Evolutionary conservation across 2,888 invertebrate genomes (phyloP), one percentile per base, ranked within the genome.

Genomic region (Mythimna loreyi): DNA sequence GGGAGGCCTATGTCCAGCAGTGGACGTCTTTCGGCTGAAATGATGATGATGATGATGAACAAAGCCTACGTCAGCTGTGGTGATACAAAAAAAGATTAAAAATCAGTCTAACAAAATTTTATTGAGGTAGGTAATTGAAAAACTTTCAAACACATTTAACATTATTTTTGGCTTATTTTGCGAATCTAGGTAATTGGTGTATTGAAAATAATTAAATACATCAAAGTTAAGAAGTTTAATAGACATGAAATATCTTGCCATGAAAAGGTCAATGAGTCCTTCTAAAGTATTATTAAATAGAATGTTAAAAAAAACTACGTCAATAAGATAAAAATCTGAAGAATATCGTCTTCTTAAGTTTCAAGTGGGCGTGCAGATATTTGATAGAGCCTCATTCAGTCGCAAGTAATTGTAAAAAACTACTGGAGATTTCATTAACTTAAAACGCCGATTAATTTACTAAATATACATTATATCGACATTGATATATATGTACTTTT

Each of bases 101-200:
- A 52, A n/a, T 28, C 28, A 28, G 3, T 28, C 0, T 19, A 19
- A 16, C 13, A 45, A 45, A 19, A 28, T 28, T 7, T 28, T 28
- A n/a, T 0, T 21, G 16, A 0, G 4, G 1, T 2, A 4, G 2
- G 1, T 2, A 4, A 7, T 13, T 8, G 3, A 21, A 43, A 19
- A 13, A 21, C 3, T 16, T 36, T 1, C n/a, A n/a, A n/a, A n/a
- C n/a, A n/a, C n/a, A n/a, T 36, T 6, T 3, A 13, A 13, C 47
- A 2, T 36, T 0, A 11, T 7, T 36, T 8, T 19, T 11, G 4
- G 6, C n/a, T 65, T 49, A 36, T 25, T 8, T 47, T 19, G 28
- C 49, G 3, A 36, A 16, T n/a, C 40, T 3, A 19, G 13, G n/a
- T 30, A 52, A 19, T 16, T 30, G 23, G 23, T 11, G n/a, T n/a